Evolutionary conservation across 2,113 vertebrate species (phyloP).

Genomic region (Prionailurus viverrinus): DNA sequence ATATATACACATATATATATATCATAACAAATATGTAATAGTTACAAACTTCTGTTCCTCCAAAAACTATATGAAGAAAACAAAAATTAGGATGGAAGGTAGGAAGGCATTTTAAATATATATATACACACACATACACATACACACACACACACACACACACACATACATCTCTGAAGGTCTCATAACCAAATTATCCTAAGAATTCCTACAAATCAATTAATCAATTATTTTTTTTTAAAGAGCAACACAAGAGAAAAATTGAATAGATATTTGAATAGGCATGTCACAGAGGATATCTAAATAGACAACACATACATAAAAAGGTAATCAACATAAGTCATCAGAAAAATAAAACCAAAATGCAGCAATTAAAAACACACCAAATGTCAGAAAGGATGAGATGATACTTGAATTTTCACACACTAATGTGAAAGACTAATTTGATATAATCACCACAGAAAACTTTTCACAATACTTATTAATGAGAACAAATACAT

Average conservation of each 20-base stretch:
- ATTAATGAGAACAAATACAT: not conserved
- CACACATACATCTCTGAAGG: not conserved
- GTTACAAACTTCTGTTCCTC: not conserved
- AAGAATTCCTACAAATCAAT: not conserved
- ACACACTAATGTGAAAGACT: not conserved
- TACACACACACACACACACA: not conserved
- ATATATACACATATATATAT: not conserved
- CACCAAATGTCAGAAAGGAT: not conserved
- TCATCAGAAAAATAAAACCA: not conserved
- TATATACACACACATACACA: accelerated
- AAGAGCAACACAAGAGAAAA: not conserved
- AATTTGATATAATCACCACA: not conserved
- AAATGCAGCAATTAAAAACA: not conserved
- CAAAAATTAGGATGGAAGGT: not conserved
- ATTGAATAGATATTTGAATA: not conserved
- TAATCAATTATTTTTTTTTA: not conserved
- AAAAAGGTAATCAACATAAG: not conserved
- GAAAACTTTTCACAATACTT: not conserved
- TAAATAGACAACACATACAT: not conserved
- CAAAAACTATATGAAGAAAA: not conserved
- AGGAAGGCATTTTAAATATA: not conserved
- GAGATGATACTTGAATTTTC: not conserved
- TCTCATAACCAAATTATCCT: not conserved
- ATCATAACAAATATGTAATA: not conserved
- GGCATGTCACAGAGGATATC: not conserved